phyloP scores from a whole-genome alignment of 2,113 vertebrate species.

The Mystacornis crossleyi region DNA sequence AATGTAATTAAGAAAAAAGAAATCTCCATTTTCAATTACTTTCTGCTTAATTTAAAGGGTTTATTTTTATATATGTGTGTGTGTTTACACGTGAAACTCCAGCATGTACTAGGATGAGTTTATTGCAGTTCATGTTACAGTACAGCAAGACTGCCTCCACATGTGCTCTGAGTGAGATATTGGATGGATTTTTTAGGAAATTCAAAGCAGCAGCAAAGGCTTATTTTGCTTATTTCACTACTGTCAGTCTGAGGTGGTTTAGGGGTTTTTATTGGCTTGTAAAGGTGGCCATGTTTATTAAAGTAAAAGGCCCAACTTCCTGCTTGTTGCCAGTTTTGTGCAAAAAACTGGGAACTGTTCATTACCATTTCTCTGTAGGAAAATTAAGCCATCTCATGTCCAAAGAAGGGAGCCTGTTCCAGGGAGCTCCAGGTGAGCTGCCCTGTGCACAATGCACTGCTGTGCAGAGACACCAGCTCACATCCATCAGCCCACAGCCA shows the following conservation, averaged over 20 bases:
- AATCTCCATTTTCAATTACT: neutral
- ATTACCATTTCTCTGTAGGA: neutral
- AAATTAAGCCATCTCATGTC: neutral
- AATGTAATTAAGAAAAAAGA: neutral
- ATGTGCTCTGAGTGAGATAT: neutral
- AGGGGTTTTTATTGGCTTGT: neutral
- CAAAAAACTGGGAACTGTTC: neutral
- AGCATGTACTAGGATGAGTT: neutral
- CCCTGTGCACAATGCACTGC: fast-evolving
- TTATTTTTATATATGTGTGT: neutral
- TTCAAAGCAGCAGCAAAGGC: neutral
- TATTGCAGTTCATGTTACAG: neutral
- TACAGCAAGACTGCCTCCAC: neutral
- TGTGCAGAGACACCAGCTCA: neutral
- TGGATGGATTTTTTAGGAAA: neutral
- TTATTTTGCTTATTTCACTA: neutral
- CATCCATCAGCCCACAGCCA: neutral
- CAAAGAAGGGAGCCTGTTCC: neutral
- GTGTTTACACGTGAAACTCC: neutral
- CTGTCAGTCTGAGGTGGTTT: neutral
- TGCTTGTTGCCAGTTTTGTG: neutral
- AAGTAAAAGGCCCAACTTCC: neutral
- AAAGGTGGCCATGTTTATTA: neutral
- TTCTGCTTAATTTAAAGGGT: neutral
- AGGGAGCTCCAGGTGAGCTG: neutral